Evolutionary conservation across 2,113 vertebrate species (phyloP).

Genomic region (Aptenodytes forsteri): DNA sequence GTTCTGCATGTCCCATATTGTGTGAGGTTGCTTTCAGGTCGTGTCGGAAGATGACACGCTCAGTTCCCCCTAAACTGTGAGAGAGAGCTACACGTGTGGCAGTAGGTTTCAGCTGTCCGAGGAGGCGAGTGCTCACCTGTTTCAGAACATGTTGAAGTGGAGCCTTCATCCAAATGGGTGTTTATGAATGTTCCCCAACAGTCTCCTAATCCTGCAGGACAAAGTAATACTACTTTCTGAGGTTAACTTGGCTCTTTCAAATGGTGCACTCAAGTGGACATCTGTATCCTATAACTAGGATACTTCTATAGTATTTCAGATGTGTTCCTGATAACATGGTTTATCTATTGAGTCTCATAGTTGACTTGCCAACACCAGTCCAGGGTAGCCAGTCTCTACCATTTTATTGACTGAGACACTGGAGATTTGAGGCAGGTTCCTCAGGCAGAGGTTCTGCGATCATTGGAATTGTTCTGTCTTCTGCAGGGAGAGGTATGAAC

Average conservation of each 20-base stretch:
- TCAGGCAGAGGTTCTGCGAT: background rate
- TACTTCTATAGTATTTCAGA: background rate
- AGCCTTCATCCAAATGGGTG: background rate
- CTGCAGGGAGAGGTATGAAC: background rate
- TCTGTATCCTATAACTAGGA: background rate
- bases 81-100: accelerated
- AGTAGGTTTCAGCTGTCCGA: background rate
- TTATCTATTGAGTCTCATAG: background rate
- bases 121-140: background rate
- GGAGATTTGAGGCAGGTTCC: background rate
- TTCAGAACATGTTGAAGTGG: background rate
- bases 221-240: background rate
- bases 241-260: background rate
- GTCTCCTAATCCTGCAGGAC: background rate
- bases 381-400: background rate
- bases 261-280: background rate
- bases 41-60: background rate
- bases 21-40: background rate
- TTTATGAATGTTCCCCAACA: background rate
- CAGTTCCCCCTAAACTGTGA: background rate
- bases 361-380: background rate
- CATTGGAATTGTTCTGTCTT: background rate
- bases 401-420: background rate
- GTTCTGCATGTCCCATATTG: background rate
- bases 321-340: background rate